These are phyloP conservation scores for Listronotus bonariensis DNA, from an alignment of 1,140 invertebrate genomes.

Conservation along the genomic window DNA sequence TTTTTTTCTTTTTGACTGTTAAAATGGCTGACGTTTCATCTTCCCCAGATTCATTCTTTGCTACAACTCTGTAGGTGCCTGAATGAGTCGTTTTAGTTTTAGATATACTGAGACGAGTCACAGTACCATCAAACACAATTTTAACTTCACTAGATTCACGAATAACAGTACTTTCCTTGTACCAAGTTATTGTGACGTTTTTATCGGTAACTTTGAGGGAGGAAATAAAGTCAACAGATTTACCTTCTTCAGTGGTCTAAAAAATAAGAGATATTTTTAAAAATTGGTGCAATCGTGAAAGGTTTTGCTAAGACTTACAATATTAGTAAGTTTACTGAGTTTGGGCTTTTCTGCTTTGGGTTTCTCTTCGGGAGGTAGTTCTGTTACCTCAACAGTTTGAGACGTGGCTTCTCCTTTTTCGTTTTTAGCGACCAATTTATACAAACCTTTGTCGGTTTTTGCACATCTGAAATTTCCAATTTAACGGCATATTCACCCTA, in stretches of 20 bases:
- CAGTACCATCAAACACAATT: conserved; percentile 80
- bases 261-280: conserved; percentile 40
- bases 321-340: conserved; percentile 73
- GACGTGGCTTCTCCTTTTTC: conserved; percentile 92
- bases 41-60: conserved; percentile 81
- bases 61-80: conserved; percentile 78
- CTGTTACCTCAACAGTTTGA: conserved; percentile 83
- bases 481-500: conserved; percentile 85
- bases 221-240: conserved; percentile 77
- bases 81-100: conserved; percentile 70
- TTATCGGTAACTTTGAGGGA: conserved; percentile 74
- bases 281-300: conserved; percentile 3
- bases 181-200: conserved; percentile 83
- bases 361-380: conserved; percentile 74
- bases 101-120: conserved; percentile 74
- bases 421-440: conserved; percentile 90
- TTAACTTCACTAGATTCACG: conserved; percentile 71
- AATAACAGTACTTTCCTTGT: conserved; percentile 76
- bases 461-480: conserved; percentile 82
- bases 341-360: conserved; percentile 71
- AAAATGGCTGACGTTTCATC: conserved; percentile 79
- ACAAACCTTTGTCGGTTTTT: conserved; percentile 82
- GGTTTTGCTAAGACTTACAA: conserved; percentile 61
- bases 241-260: conserved; percentile 74
- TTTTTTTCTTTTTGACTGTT: conserved; percentile 65